phyloP scores from a whole-genome alignment of 1,140 invertebrate species.

The Planococcus citri region DNA sequence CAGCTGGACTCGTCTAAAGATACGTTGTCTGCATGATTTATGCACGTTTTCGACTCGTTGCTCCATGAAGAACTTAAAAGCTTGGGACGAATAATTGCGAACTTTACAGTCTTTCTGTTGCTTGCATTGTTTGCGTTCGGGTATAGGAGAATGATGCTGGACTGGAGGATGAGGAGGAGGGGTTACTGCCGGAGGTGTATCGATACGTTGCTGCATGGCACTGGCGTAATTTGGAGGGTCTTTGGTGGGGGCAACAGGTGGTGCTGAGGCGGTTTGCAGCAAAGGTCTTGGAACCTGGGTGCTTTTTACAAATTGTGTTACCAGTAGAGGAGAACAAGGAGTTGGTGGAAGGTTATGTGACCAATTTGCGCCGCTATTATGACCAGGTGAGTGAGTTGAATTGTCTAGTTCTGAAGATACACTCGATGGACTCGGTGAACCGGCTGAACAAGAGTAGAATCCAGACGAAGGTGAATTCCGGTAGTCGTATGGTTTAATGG shows the following conservation, averaged over 20 bases:
- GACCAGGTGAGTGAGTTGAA: background rate
- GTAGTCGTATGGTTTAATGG: slow-evolving; percentile 39
- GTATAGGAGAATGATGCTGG: slow-evolving; percentile 86
- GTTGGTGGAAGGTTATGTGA: no score
- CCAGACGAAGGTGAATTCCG: slow-evolving; percentile 62
- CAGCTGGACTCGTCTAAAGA: slow-evolving; percentile 75
- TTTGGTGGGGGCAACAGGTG: slow-evolving; percentile 38
- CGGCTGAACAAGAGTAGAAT: slow-evolving; percentile 55
- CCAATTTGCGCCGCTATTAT: background rate
- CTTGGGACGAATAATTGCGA: slow-evolving; percentile 48
- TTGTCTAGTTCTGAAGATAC: slow-evolving; percentile 53
- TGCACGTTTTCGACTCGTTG: slow-evolving; percentile 97
- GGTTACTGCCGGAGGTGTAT: slow-evolving; percentile 77
- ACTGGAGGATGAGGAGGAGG: no score
- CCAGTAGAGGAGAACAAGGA: slow-evolving; percentile 55
- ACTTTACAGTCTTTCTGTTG: slow-evolving; percentile 86
- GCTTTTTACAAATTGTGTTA: slow-evolving; percentile 92
- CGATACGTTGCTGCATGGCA: slow-evolving; percentile 69
- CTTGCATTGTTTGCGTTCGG: slow-evolving; percentile 79
- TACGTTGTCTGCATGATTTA: slow-evolving; percentile 85
- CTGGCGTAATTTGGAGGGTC: slow-evolving; percentile 71
- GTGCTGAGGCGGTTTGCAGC: slow-evolving; percentile 78
- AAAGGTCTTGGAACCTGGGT: slow-evolving; percentile 88
- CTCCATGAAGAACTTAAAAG: slow-evolving; percentile 99
- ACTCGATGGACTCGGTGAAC: slow-evolving; percentile 38